A percentile compares a stretch with the other conserved stretches of the same genome.
Evolutionary conservation across 2,888 invertebrate species (phyloP).

Genomic region (Dasypogon diadema): DNA sequence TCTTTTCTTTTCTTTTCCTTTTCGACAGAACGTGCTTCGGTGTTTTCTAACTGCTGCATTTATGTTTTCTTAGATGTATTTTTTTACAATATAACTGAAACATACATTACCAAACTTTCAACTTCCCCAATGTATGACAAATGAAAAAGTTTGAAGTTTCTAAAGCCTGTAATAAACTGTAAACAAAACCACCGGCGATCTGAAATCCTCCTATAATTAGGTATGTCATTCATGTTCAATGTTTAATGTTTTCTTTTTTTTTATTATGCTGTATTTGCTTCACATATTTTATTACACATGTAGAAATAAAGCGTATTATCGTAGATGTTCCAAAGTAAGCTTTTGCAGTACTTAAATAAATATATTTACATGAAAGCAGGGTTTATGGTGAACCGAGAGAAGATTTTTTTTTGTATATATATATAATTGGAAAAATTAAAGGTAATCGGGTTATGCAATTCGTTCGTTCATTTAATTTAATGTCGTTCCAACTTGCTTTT

Average conservation of each 20-base stretch:
- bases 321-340: too few species aligned
- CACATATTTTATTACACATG: background rate
- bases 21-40: conserved; percentile 13
- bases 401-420: too few species aligned
- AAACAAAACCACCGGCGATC: conserved; percentile 33
- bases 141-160: conserved; percentile 11
- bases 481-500: too few species aligned
- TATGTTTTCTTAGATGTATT: conserved; percentile 15
- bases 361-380: too few species aligned
- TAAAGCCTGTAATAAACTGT: background rate
- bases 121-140: background rate
- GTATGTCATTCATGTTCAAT: conserved; percentile 27
- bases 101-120: background rate
- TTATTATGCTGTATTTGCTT: background rate
- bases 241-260: background rate
- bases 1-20: background rate
- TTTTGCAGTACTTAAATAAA: too few species aligned
- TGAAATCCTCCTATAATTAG: conserved; percentile 28
- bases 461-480: too few species aligned
- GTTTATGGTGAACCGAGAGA: too few species aligned
- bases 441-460: too few species aligned
- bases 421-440: too few species aligned
- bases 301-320: too few species aligned
- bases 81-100: background rate
- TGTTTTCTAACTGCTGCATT: background rate